Evolutionary conservation across 2,797 vertebrate genomes (phyloP).

Genomic region (Eremophila alpestris): DNA sequence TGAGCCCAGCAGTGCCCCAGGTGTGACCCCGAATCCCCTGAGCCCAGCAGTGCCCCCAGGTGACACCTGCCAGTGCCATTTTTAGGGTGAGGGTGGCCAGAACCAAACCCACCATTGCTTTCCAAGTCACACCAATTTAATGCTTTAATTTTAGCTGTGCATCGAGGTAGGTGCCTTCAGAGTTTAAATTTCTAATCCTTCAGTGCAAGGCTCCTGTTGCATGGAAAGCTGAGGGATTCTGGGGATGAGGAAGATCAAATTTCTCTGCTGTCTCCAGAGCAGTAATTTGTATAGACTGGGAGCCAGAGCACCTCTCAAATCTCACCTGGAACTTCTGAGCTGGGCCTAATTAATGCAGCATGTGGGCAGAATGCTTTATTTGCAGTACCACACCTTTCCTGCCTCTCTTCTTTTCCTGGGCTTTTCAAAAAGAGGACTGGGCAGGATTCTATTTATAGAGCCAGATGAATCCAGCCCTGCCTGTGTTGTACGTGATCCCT

Average conservation of each 20-base stretch:
- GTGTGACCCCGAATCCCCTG: not conserved
- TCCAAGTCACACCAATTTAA: not conserved
- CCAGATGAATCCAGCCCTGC: conserved; percentile 63
- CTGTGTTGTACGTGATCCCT: conserved; percentile 2
- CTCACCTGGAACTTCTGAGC: not conserved
- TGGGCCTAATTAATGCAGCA: not conserved
- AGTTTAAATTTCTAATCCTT: conserved; percentile 6
- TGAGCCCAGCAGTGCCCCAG: not conserved
- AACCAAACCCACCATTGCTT: not conserved
- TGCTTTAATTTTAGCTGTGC: not conserved
- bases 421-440: conserved; percentile 52
- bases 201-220: not conserved
- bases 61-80: not conserved
- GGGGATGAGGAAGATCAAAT: not conserved
- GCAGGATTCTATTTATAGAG: conserved; percentile 63
- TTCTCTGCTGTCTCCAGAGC: not conserved
- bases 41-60: not conserved
- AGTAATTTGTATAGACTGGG: not conserved
- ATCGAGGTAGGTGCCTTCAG: not conserved
- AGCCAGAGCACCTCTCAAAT: not conserved
- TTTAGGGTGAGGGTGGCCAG: not conserved
- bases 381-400: conserved; percentile 66
- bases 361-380: conserved; percentile 52
- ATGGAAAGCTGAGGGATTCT: not conserved
- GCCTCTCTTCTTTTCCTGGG: conserved; percentile 67